Evolutionary conservation across 2,888 invertebrate species (phyloP).

Genomic region (Zele albiditarsus): DNA sequence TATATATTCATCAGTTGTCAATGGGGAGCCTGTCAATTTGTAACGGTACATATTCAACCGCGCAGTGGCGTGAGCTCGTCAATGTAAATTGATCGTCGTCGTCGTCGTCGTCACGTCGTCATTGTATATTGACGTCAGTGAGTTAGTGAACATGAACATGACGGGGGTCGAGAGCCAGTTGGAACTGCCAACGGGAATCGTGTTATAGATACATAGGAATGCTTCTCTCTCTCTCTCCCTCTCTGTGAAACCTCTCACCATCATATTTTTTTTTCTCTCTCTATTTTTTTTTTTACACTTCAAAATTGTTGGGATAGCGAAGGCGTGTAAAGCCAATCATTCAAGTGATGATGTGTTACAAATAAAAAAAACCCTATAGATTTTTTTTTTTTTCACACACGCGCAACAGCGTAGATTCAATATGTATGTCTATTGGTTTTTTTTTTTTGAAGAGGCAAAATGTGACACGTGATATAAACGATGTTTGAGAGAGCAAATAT

Average conservation of each 20-base stretch:
- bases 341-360: neutral
- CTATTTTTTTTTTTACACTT: neutral
- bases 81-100: conserved; percentile 22
- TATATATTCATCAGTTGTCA: conserved; percentile 10
- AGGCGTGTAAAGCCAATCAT: neutral
- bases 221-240: neutral
- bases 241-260: neutral
- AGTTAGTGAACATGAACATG: neutral
- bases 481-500: no score
- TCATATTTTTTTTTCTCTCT: neutral
- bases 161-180: neutral
- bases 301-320: neutral
- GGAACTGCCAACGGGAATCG: neutral
- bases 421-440: no score
- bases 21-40: conserved; percentile 24
- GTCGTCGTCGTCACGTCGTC: conserved; percentile 7
- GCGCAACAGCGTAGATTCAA: no score
- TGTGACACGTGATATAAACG: no score
- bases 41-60: conserved; percentile 11
- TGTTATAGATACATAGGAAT: neutral
- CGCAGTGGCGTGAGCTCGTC: neutral
- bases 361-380: neutral
- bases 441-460: no score
- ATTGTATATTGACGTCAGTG: neutral
- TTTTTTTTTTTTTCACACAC: neutral